A percentile compares a stretch with the other conserved stretches of the same genome.
These are phyloP conservation scores for Onchidella celtica DNA, from an alignment of 2,888 invertebrate genomes.

Conservation along the genomic window DNA sequence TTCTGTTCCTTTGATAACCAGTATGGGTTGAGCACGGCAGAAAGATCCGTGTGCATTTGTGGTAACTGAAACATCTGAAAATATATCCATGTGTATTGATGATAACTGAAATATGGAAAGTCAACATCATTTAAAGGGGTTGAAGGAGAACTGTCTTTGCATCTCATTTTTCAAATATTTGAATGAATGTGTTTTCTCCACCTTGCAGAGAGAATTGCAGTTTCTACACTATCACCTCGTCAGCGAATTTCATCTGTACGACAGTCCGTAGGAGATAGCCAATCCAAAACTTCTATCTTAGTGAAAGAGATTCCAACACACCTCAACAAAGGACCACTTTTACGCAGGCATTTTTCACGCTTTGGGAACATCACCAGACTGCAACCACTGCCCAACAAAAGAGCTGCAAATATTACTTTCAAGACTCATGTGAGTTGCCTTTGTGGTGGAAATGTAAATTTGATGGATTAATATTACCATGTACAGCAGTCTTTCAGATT, in stretches of 20 bases:
- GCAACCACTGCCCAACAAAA: constrained; percentile 84
- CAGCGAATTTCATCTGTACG: neutral
- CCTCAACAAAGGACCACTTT: constrained; percentile 69
- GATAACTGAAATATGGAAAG: too few relatives aligned
- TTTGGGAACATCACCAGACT: constrained; percentile 87
- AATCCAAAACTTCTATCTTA: constrained; percentile 68
- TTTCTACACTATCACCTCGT: constrained; percentile 38
- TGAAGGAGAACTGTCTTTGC: too few relatives aligned
- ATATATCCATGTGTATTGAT: too few relatives aligned
- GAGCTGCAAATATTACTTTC: constrained; percentile 87
- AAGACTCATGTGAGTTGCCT: constrained; percentile 69
- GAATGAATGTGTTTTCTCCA: neutral
- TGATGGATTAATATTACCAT: too few relatives aligned
- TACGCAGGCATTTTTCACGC: constrained; percentile 81
- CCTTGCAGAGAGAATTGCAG: neutral
- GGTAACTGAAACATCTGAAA: too few relatives aligned
- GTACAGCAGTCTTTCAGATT: too few relatives aligned
- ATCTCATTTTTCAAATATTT: too few relatives aligned
- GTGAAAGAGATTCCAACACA: constrained; percentile 75
- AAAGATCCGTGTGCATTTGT: too few relatives aligned
- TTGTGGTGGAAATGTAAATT: too few relatives aligned
- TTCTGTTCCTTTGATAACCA: too few relatives aligned
- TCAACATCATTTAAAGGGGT: too few relatives aligned
- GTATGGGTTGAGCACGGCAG: too few relatives aligned
- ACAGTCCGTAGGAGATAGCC: constrained; percentile 58